Evolutionary conservation across 1,140 invertebrate genomes (phyloP).

Genomic region (Drosophila yakuba): DNA sequence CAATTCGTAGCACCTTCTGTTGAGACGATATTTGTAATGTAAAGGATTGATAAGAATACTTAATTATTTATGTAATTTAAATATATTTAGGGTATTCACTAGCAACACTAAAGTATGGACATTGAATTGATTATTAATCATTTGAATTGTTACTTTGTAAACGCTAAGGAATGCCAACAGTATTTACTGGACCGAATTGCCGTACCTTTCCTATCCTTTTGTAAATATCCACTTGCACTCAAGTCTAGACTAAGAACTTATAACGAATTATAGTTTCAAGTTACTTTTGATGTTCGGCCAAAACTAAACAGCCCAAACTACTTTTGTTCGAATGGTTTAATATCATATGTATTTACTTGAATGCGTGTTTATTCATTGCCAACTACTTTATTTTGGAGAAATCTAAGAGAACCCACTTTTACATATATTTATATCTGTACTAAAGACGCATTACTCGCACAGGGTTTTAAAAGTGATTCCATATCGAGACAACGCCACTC

Average conservation of each 20-base stretch:
- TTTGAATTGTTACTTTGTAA: neutral
- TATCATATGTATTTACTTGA: neutral
- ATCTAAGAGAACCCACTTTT: neutral
- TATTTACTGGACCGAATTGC: neutral
- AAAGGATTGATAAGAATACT: neutral
- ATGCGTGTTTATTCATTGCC: neutral
- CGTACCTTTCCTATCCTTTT: neutral
- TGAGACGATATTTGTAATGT: slow-evolving; percentile 6
- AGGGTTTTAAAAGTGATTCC: neutral
- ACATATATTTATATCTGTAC: neutral
- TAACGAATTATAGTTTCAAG: neutral
- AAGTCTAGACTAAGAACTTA: neutral
- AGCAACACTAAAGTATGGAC: neutral
- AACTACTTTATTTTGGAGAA: neutral
- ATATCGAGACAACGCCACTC: slow-evolving; percentile 3
- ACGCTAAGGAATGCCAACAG: neutral
- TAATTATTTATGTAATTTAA: slow-evolving; percentile 11
- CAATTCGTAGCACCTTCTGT: slow-evolving; percentile 18
- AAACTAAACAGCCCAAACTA: neutral
- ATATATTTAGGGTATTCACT: neutral
- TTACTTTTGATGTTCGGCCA: neutral
- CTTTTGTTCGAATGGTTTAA: neutral
- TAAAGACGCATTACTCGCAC: neutral
- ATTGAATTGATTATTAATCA: neutral
- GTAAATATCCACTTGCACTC: slow-evolving; percentile 6